Percentiles rank a stretch among this genome's conserved stretches.
Conservation (phyloP, 1,140 invertebrate genomes). For the Zaprionus africanus region DNA sequence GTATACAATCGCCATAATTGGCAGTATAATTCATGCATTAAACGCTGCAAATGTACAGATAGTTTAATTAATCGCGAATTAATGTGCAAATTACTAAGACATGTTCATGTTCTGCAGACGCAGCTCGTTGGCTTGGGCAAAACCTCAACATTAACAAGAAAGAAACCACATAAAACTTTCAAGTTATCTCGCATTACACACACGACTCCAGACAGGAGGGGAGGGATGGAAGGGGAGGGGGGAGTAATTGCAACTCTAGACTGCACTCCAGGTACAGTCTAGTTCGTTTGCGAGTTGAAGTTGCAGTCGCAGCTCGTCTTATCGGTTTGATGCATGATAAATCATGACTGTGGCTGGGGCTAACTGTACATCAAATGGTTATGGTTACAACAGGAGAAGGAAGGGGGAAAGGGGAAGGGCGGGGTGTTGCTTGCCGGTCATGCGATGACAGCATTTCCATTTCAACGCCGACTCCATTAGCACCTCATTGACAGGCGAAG, state of each 20-base stretch:
- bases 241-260: slow-evolving; percentile 38
- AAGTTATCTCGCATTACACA: slow-evolving; percentile 38
- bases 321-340: slow-evolving; percentile 40
- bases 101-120: background rate
- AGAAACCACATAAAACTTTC: slow-evolving; percentile 36
- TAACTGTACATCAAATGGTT: slow-evolving; percentile 68
- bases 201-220: background rate
- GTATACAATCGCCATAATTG: slow-evolving; percentile 50
- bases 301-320: slow-evolving; percentile 40
- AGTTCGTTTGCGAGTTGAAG: slow-evolving; percentile 5
- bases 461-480: slow-evolving; percentile 65
- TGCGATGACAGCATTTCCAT: slow-evolving; percentile 48
- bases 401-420: background rate
- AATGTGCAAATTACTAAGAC: slow-evolving; percentile 3
- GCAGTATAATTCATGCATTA: background rate
- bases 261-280: slow-evolving; percentile 13
- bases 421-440: slow-evolving; percentile 28
- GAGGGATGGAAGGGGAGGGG: background rate
- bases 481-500: slow-evolving; percentile 70
- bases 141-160: background rate
- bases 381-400: slow-evolving; percentile 14
- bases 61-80: slow-evolving; percentile 7
- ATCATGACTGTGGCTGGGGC: slow-evolving; percentile 43
- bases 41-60: background rate
- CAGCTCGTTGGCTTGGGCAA: background rate